These are phyloP conservation scores for Latrodectus hesperus DNA, from an alignment of 2,888 invertebrate species.

Conservation along the genomic window DNA sequence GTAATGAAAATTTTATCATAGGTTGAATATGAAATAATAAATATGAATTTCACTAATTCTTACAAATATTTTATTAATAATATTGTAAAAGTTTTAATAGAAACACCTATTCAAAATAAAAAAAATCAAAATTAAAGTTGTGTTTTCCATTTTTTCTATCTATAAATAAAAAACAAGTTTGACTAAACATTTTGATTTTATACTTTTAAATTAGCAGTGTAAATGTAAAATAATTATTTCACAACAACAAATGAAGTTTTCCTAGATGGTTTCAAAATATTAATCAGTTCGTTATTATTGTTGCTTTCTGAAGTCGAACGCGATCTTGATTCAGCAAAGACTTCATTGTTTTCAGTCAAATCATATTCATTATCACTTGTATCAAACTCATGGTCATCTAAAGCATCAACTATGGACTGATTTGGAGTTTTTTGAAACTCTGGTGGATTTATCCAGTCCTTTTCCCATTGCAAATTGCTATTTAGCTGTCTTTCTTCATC, in stretches of 20 bases:
- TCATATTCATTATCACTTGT: slow-evolving; percentile 51
- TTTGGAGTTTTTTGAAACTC: neutral
- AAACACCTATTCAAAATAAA: neutral
- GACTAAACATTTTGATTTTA: neutral
- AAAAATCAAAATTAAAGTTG: neutral
- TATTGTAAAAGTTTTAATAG: too few species aligned
- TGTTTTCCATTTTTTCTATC: neutral
- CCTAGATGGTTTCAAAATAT: slow-evolving; percentile 18
- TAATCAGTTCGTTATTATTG: neutral
- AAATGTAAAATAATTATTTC: slow-evolving; percentile 10
- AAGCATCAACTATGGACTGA: slow-evolving; percentile 34
- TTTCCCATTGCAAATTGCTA: slow-evolving; percentile 60
- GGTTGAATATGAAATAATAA: too few species aligned
- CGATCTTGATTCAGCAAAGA: neutral
- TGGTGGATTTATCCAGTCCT: slow-evolving; percentile 45
- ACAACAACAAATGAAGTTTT: slow-evolving; percentile 52
- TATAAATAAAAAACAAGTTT: neutral
- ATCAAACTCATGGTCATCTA: slow-evolving; percentile 56
- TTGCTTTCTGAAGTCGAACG: too few species aligned
- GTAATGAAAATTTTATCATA: too few species aligned
- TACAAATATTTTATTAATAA: too few species aligned
- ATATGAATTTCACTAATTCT: too few species aligned
- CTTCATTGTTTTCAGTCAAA: neutral
- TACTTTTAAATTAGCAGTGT: neutral
- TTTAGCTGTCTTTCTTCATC: slow-evolving; percentile 61